These are phyloP conservation scores for Synodontis membranacea DNA, from an alignment of 2,113 vertebrate genomes.

Conservation along the genomic window DNA sequence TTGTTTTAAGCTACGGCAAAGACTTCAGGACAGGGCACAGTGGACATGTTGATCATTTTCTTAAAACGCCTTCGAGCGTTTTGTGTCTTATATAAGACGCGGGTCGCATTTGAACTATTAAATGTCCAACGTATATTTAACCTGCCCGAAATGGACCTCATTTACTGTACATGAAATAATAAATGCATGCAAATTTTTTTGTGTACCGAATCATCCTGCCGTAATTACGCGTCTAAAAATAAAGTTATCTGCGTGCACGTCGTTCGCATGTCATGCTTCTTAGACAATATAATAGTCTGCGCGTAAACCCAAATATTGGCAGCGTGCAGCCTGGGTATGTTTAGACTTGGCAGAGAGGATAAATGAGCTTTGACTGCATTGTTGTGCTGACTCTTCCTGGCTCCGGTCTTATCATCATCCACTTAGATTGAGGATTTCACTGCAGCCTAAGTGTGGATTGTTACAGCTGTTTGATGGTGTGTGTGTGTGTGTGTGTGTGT, in stretches of 20 bases:
- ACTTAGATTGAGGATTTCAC: conserved; percentile 12
- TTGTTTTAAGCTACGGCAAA: neutral
- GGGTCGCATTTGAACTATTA: too few species aligned
- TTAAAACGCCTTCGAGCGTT: neutral
- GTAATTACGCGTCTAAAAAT: neutral
- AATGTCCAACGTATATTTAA: neutral
- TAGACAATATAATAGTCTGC: neutral
- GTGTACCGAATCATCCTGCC: neutral
- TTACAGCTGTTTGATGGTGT: conserved; percentile 21
- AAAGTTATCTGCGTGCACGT: neutral
- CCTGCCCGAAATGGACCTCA: neutral
- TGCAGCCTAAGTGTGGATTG: conserved; percentile 28
- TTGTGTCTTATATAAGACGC: neutral
- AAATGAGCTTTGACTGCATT: conserved; percentile 28
- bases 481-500: neutral
- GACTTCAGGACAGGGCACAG: neutral
- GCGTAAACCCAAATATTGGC: conserved; percentile 10
- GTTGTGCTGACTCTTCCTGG: conserved; percentile 27
- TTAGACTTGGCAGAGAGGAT: conserved; percentile 24
- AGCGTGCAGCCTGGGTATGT: neutral
- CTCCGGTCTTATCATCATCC: conserved; percentile 12
- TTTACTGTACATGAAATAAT: neutral
- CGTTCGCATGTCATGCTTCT: neutral
- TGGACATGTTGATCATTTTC: neutral
- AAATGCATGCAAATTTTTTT: neutral